phyloP scores from a whole-genome alignment of 2,113 vertebrate genomes.

The Macrotus californicus region DNA sequence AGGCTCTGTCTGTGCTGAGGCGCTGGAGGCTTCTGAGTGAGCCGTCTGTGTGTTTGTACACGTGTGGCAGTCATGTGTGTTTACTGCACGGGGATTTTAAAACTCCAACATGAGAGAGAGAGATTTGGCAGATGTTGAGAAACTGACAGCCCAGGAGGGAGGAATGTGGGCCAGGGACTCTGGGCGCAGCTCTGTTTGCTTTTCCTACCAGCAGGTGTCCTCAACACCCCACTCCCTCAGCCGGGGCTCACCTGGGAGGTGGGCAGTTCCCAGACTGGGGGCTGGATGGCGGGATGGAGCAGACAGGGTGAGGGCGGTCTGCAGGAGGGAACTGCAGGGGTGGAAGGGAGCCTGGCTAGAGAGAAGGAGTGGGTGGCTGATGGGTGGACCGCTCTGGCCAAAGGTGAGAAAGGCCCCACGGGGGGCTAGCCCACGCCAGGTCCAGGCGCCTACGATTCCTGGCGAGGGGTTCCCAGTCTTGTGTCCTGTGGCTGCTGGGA shows the following conservation, averaged over 20 bases:
- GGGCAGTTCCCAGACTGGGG: not conserved
- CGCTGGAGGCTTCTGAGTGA: slow-evolving; percentile 44
- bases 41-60: slow-evolving; percentile 64
- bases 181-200: slow-evolving; percentile 47
- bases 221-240: slow-evolving; percentile 39
- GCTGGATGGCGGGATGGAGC: not conserved
- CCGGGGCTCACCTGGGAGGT: slow-evolving; percentile 18
- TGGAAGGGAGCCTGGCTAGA: not conserved
- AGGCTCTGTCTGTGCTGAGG: not conserved
- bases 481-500: slow-evolving; percentile 34
- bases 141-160: slow-evolving; percentile 67
- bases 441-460: slow-evolving; percentile 49
- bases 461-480: not conserved
- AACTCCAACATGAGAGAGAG: slow-evolving; percentile 65
- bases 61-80: slow-evolving; percentile 72
- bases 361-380: not conserved
- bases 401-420: not conserved
- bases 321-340: not conserved
- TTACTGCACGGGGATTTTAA: slow-evolving; percentile 65
- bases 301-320: not conserved
- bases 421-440: not conserved
- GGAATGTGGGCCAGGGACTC: slow-evolving; percentile 51
- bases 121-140: slow-evolving; percentile 66
- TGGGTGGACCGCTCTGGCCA: not conserved
- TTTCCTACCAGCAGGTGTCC: slow-evolving; percentile 75